These are phyloP conservation scores for Sula dactylatra DNA, from an alignment of 2,113 vertebrate species.

Conservation along the genomic window DNA sequence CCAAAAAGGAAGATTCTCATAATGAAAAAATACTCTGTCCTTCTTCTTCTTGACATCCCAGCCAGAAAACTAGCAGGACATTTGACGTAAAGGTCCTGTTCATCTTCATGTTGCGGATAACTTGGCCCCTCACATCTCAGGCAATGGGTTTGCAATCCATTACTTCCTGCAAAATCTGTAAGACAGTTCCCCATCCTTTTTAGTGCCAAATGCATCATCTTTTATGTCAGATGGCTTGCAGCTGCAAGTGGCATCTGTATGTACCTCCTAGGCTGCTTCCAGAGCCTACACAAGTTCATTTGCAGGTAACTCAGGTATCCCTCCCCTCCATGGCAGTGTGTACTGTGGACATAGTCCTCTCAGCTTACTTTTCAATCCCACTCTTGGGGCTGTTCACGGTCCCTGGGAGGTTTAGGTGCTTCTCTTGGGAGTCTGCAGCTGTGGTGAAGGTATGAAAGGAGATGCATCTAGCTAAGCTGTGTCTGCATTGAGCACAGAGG, in stretches of 20 bases:
- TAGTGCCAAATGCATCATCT: neutral
- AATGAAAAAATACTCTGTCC: neutral
- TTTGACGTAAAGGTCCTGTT: neutral
- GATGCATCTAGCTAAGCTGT: neutral
- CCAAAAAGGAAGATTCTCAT: neutral
- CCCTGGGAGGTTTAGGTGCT: neutral
- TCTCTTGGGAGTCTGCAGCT: neutral
- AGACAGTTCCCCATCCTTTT: neutral
- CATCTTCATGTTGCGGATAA: neutral
- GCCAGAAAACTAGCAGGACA: neutral
- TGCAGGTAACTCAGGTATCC: neutral
- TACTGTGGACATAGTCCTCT: neutral
- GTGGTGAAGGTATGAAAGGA: neutral
- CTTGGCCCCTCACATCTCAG: neutral
- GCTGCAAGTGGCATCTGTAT: neutral
- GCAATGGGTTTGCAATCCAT: neutral
- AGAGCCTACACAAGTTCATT: neutral
- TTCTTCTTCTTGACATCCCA: neutral
- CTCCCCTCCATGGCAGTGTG: neutral
- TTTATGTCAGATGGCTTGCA: neutral
- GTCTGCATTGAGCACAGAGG: neutral
- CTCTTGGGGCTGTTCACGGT: neutral
- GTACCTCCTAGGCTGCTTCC: neutral
- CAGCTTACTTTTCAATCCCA: neutral
- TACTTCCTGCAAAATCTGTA: neutral